Base-by-base conservation (phyloP, 2,888 invertebrate genomes). In the Ophion obscuratus region DNA sequence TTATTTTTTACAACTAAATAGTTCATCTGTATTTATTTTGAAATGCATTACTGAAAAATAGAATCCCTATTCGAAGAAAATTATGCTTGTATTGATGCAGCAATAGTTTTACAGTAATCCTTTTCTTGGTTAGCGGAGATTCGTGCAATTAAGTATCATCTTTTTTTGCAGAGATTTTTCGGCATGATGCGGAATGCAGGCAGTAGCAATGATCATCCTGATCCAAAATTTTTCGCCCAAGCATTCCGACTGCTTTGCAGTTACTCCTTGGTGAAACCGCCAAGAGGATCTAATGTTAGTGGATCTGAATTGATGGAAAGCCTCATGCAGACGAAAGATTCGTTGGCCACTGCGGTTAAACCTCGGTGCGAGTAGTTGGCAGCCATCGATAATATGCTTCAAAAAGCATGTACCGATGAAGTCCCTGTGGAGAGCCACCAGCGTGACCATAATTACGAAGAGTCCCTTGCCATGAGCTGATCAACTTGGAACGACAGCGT, bases 151-250 rank as follows among this genome's bases (percentile, higher is more conserved):
- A 40, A 9, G 40, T 9, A 40, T 40, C 40, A 40, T 9, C 9
- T 40, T 40, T 40, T 31, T 40, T 6, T 40, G 40, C 36, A 36
- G 4, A 36, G 5, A 36, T 36, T 36, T 36, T 77, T 70, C 31
- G 74, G 68, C 9, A 82, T 85, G 76, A 66, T 85, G 53, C 53
- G 82, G 5, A 36, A 59, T 57, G 36, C 68, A 20, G 78, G 83
- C 31, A 85, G 85, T 9, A 47, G 68, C 14, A 84, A 85, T 57
- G 74, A 85, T 5, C 82, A 87, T 62, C 77, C 83, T 0, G 85
- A 85, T 68, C 59, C 78, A 1, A 11, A 17, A 36, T 27, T 53
- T 14, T 70, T 70, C 27, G 70, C 70, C 2, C 70, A 70, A 17
- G 6, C 17, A 27, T 71, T 71, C 14, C 17, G 71, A 31, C 31